phyloP scores from a whole-genome alignment of 2,797 vertebrate species.

The Lepilemur septentrionalis region DNA sequence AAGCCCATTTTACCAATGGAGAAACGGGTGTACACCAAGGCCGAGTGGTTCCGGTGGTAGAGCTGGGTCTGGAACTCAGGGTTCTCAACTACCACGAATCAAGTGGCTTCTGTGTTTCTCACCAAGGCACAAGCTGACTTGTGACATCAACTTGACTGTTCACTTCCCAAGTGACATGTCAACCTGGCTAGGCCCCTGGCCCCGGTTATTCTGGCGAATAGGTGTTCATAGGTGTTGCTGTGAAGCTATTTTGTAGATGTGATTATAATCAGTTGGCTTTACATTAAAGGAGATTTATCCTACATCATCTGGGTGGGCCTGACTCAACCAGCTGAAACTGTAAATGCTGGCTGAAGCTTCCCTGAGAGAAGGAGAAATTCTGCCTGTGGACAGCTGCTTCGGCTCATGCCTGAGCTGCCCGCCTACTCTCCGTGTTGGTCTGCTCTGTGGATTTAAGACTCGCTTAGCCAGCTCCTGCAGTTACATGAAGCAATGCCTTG shows the following conservation, averaged over 20 bases:
- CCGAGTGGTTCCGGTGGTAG: neutral
- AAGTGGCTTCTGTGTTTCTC: neutral
- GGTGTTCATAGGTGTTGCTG: neutral
- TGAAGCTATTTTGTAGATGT: neutral
- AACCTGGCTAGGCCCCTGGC: neutral
- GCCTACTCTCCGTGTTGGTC: neutral
- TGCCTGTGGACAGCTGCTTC: neutral
- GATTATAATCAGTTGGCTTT: neutral
- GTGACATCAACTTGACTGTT: neutral
- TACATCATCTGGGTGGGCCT: neutral
- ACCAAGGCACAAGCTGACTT: neutral
- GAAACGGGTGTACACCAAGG: accelerated
- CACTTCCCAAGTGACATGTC: neutral
- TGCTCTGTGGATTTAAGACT: neutral
- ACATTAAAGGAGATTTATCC: neutral
- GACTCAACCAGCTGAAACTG: neutral
- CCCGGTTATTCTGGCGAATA: neutral
- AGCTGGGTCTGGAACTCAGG: neutral
- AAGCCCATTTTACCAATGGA: neutral
- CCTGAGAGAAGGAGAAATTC: neutral
- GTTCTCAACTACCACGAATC: accelerated
- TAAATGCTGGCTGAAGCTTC: neutral
- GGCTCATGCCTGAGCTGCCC: neutral
- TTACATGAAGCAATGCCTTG: neutral
- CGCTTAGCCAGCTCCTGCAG: neutral